phyloP scores from a whole-genome alignment of 2,113 vertebrate genomes.

The Sphyrna mokarran region DNA sequence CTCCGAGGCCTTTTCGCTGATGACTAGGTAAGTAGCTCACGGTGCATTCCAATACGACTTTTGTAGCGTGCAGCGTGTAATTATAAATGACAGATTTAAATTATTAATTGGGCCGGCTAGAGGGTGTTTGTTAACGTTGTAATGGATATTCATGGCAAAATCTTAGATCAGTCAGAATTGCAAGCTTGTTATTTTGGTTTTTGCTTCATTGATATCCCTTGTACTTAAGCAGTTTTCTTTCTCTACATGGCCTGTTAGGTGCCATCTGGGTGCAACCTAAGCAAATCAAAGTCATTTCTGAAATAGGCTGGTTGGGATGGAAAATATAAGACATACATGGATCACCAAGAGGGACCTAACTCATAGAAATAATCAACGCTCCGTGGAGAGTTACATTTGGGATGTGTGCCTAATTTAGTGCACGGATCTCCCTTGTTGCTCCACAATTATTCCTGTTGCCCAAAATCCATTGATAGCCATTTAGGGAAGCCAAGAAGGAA shows the following conservation, averaged over 20 bases:
- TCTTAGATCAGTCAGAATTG: not conserved
- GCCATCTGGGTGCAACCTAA: not conserved
- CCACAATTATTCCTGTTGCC: not conserved
- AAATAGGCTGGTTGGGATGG: not conserved
- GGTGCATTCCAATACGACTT: not conserved
- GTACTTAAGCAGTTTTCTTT: not conserved
- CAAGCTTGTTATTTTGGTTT: not conserved
- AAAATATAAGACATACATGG: not conserved
- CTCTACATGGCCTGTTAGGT: not conserved
- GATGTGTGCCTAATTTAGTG: not conserved
- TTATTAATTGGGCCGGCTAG: not conserved
- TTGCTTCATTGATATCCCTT: not conserved
- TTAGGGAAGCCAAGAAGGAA: not conserved
- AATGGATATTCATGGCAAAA: not conserved
- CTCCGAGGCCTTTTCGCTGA: constrained; percentile 84
- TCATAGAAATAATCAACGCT: not conserved
- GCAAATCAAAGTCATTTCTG: not conserved
- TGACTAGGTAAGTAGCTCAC: constrained; percentile 77
- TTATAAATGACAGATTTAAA: not conserved
- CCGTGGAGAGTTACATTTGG: not conserved
- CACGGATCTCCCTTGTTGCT: not conserved
- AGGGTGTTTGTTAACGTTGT: not conserved
- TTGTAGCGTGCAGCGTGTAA: not conserved
- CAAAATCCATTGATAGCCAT: not conserved
- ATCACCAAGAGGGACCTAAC: not conserved